Conservation (phyloP, 2,797 vertebrate species). For the Coluber constrictor region DNA sequence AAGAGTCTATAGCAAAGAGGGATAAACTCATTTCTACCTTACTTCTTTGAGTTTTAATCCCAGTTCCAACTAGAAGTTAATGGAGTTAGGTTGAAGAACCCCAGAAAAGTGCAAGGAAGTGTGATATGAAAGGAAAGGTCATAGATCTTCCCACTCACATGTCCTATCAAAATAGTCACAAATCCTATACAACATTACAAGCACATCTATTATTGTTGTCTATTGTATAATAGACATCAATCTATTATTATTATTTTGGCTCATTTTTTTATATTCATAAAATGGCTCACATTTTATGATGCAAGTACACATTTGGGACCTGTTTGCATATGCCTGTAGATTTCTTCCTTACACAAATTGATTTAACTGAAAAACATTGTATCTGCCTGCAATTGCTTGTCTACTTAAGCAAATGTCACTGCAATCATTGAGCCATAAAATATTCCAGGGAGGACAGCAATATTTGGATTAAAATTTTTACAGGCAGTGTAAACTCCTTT, state of each 20-base stretch:
- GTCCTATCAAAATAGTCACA: not conserved
- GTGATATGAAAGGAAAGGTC: no score
- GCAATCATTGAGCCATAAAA: not conserved
- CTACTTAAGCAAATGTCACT: not conserved
- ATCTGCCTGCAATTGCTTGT: not conserved
- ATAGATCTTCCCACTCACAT: not conserved
- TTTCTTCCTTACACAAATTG: not conserved
- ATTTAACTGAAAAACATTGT: not conserved
- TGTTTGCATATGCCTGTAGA: not conserved
- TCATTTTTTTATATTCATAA: not conserved
- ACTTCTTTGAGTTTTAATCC: not conserved
- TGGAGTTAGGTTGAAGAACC: not conserved
- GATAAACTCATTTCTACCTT: not conserved
- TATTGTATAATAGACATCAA: not conserved
- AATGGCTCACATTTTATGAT: not conserved
- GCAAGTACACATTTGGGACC: not conserved
- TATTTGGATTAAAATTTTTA: no score
- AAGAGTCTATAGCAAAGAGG: not conserved
- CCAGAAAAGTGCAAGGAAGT: not conserved
- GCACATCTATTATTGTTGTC: not conserved
- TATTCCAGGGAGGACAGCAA: not conserved
- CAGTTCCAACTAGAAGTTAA: not conserved
- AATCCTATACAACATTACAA: not conserved
- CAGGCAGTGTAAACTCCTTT: not conserved
- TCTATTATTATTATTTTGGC: not conserved